Base-by-base conservation (phyloP, 2,888 invertebrate species). In the Lasioglossum leucozonium region DNA sequence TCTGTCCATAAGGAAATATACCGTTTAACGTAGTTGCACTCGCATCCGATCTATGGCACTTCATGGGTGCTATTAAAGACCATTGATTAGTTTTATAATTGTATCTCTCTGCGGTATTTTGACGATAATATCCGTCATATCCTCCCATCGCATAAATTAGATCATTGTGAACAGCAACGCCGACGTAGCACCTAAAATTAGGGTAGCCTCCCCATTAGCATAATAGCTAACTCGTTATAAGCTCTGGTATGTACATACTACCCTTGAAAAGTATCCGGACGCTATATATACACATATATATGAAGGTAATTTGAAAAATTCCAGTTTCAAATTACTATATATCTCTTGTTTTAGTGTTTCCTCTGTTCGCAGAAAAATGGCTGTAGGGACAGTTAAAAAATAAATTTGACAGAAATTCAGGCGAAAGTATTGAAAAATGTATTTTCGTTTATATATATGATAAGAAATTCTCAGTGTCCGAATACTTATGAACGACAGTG, bases 101-200 rank as follows among this genome's bases (percentile, higher is more conserved):
- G 95, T 98, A 99, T 82, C 97, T 96, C 95, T 99, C 99, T 0
- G 97, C 98, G 0, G 98, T 98, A 93, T 97, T 98, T 94, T 98
- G 98, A 18, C 99, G 96, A 94, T 97, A 97, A 92, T 98, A 97
- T 0, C 98, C 98, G 93, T 98, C 98, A 94, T 97, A 98, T 0
- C 98, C 98, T 0, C 98, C 98, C 96, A 98, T 97, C 0, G 98
- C 98, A 94, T 98, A 98, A 88, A 98, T 97, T 58, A 97, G 96
- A 91, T 97, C 97, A 84, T 97, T 96, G 16, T 98, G 94, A 18
- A 98, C 97, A 0, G 98, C 97, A 4, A 98, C 98, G 89, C 98
- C 98, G 0, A 98, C 98, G 94, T 98, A 98, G 94, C 98, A 98
- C 77, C 98, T 95, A 87, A 67, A 67, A 78, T 78, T 76, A 13